phyloP scores from a whole-genome alignment of 2,797 vertebrate species.

The Rhinella marina region DNA sequence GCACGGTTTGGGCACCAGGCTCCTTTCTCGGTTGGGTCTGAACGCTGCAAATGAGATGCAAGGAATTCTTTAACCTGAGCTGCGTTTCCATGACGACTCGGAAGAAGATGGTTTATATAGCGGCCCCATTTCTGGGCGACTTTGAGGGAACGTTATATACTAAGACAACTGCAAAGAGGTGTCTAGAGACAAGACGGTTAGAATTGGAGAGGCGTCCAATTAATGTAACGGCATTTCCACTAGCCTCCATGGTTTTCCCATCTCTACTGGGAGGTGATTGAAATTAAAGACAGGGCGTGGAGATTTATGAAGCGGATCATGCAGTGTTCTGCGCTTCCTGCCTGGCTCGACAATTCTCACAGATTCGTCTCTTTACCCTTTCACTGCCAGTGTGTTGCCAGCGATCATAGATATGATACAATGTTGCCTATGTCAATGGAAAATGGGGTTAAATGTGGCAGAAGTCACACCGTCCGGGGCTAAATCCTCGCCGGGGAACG shows the following conservation, averaged over 20 bases:
- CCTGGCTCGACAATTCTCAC: not conserved
- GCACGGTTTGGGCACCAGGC: not conserved
- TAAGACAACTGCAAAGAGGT: not conserved
- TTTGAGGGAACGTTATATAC: not conserved
- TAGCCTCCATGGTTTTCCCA: not conserved
- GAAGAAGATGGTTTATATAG: not conserved
- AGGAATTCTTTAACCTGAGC: constrained; percentile 38
- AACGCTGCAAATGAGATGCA: constrained; percentile 27
- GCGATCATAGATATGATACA: not conserved
- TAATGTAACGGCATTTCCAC: not conserved
- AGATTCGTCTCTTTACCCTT: not conserved
- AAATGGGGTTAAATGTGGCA: not conserved
- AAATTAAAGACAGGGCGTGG: not conserved
- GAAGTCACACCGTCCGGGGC: not conserved
- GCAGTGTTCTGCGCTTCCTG: not conserved
- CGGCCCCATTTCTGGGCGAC: not conserved
- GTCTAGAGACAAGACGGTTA: not conserved
- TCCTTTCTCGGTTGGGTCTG: not conserved
- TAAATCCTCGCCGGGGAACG: not conserved
- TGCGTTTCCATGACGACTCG: constrained; percentile 39
- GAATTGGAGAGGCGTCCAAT: not conserved
- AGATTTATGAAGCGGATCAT: not conserved
- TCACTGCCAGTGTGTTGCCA: not conserved
- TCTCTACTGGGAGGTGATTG: not conserved
- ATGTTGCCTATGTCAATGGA: not conserved